Conservation (phyloP, 2,113 vertebrate species). For the Corydoras sp. region DNA sequence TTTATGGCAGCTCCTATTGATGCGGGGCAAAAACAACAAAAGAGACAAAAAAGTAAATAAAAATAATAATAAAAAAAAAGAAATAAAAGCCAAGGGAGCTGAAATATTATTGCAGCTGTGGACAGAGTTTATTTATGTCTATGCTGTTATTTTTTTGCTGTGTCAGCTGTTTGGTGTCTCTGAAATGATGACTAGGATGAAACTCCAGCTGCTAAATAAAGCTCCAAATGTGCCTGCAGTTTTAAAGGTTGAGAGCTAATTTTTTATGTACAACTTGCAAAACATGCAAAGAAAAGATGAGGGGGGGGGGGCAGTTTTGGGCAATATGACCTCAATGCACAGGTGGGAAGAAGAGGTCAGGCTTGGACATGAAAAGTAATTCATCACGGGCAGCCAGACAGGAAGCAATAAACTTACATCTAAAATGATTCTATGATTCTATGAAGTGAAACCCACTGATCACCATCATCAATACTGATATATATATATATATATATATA, state of each 20-base stretch:
- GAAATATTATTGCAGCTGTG: not conserved
- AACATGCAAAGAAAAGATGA: not conserved
- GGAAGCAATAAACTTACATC: too few relatives aligned
- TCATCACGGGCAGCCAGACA: not conserved
- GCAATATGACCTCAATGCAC: constrained; percentile 10
- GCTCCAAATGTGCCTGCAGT: not conserved
- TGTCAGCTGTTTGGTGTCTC: constrained; percentile 2
- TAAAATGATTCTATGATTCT: not conserved
- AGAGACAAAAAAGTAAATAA: too few relatives aligned
- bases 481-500: too few relatives aligned
- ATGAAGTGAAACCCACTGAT: too few relatives aligned
- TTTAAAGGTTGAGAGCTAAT: constrained; percentile 15
- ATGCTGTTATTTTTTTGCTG: not conserved
- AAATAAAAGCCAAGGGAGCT: not conserved
- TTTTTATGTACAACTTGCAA: constrained; percentile 6
- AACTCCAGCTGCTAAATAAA: constrained; percentile 26
- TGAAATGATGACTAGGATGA: constrained; percentile 9
- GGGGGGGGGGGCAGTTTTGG: not conserved
- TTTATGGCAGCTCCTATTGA: not conserved
- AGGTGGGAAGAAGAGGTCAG: not conserved
- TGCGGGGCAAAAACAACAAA: not conserved
- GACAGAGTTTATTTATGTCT: not conserved
- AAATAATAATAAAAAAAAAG: not conserved
- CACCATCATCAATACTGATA: too few relatives aligned
- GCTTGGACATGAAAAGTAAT: not conserved